phyloP scores from a whole-genome alignment of 2,797 vertebrate species.

The Hephaestus fuliginosus region DNA sequence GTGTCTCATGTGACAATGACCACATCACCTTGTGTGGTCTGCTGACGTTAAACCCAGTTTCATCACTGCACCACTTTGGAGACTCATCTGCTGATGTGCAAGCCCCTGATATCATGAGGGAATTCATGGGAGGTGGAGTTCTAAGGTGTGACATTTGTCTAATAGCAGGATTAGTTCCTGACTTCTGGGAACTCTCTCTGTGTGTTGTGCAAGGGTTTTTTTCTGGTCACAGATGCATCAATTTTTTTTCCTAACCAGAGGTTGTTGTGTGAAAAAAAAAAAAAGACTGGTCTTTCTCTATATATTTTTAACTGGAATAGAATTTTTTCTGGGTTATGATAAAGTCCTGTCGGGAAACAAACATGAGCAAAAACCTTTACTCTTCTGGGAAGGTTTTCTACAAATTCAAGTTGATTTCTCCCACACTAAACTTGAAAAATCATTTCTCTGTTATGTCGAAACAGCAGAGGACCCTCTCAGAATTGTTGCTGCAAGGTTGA shows the following conservation, averaged over 20 bases:
- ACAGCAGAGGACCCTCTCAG: not conserved
- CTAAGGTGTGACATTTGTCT: constrained; percentile 44
- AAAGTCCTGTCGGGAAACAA: not conserved
- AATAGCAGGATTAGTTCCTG: constrained; percentile 17
- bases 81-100: constrained; percentile 28
- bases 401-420: not conserved
- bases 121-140: constrained; percentile 21
- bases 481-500: not conserved
- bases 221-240: constrained; percentile 28
- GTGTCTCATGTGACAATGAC: constrained; percentile 28
- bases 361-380: not conserved
- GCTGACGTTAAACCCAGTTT: constrained; percentile 33
- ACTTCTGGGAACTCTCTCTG: constrained; percentile 39
- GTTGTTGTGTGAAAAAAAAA: not conserved
- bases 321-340: not conserved
- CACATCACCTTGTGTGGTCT: constrained; percentile 34
- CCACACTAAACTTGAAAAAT: not conserved
- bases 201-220: constrained; percentile 30
- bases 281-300: not conserved
- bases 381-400: constrained; percentile 4
- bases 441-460: constrained; percentile 6
- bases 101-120: constrained; percentile 30
- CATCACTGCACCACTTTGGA: constrained; percentile 25
- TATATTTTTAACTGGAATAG: not conserved
- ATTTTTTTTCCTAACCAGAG: not conserved